These are phyloP conservation scores for Papilio polyxenes DNA, from an alignment of 1,140 invertebrate species.

Conservation along the genomic window DNA sequence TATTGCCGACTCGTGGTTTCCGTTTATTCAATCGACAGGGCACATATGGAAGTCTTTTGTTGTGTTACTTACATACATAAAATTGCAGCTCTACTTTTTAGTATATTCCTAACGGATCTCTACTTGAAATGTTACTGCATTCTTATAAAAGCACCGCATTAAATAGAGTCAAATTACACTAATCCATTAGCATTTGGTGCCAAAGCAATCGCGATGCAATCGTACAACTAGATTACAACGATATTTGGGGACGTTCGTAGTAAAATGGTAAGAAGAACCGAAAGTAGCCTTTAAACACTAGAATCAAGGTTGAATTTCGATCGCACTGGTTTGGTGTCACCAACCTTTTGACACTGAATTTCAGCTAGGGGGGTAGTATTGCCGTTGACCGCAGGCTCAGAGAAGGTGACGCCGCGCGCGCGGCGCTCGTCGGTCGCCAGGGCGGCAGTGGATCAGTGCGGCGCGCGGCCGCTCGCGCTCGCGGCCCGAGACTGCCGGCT, in stretches of 20 bases:
- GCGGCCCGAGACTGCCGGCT: slow-evolving; percentile 71
- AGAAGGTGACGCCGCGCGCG: slow-evolving; percentile 76
- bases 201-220: slow-evolving; percentile 29
- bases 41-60: slow-evolving; percentile 13
- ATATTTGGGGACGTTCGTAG: slow-evolving; percentile 60
- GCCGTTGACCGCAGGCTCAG: slow-evolving; percentile 69
- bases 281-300: slow-evolving; percentile 49
- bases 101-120: background rate
- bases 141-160: background rate
- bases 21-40: background rate
- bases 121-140: background rate
- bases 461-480: slow-evolving; percentile 73
- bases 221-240: slow-evolving; percentile 50
- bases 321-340: slow-evolving; percentile 65
- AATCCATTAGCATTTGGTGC: background rate
- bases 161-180: slow-evolving; percentile 36
- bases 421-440: slow-evolving; percentile 75
- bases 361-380: slow-evolving; percentile 71
- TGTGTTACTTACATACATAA: background rate
- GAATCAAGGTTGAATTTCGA: slow-evolving; percentile 58
- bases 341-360: slow-evolving; percentile 79
- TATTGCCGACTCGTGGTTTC: slow-evolving; percentile 36
- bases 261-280: slow-evolving; percentile 46
- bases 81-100: background rate
- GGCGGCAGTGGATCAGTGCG: slow-evolving; percentile 64